These are phyloP conservation scores for Zapornia atra DNA, from an alignment of 2,113 vertebrate species.

Conservation along the genomic window DNA sequence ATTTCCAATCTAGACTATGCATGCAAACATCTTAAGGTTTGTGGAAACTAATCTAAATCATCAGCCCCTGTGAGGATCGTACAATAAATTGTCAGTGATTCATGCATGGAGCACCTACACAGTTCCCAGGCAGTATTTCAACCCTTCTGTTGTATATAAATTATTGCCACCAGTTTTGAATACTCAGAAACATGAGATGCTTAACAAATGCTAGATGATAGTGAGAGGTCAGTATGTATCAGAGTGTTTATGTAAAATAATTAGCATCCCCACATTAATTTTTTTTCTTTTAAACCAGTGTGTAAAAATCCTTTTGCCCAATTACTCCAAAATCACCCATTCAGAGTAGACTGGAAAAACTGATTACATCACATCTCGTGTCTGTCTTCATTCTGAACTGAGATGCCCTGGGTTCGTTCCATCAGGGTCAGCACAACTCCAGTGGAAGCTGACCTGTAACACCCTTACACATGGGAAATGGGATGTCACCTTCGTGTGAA, in stretches of 20 bases:
- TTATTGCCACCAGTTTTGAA: background rate
- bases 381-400: background rate
- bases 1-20: background rate
- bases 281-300: background rate
- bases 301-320: background rate
- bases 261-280: background rate
- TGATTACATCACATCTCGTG: background rate
- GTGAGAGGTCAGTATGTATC: background rate
- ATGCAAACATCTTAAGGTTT: background rate
- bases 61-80: background rate
- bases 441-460: background rate
- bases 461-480: background rate
- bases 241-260: background rate
- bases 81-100: background rate
- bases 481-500: background rate
- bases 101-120: background rate
- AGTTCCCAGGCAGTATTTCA: background rate
- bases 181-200: background rate
- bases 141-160: background rate
- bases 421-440: background rate
- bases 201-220: background rate
- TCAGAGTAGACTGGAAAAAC: background rate
- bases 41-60: background rate
- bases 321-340: background rate
- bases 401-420: background rate